Evolutionary conservation across 2,113 vertebrate species (phyloP).

Genomic region (Cebidichthys violaceus): DNA sequence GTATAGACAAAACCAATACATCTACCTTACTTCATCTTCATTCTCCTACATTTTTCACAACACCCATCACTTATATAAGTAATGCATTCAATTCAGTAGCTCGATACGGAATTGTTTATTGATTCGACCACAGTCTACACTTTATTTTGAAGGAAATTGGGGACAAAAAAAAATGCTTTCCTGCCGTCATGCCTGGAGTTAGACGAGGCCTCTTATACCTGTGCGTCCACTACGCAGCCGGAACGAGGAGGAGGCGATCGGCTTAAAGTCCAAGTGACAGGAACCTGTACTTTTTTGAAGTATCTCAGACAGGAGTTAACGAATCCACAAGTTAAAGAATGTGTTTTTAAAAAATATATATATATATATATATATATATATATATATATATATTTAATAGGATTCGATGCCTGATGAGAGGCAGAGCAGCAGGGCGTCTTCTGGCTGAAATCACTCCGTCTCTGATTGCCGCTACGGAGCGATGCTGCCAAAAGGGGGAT

Average conservation of each 20-base stretch:
- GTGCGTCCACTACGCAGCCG: no score
- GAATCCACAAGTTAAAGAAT: slow-evolving; percentile 13
- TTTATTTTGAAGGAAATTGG: no score
- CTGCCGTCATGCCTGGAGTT: no score
- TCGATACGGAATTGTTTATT: background rate
- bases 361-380: no score
- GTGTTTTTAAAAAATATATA: no score
- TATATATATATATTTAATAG: no score
- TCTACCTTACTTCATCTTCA: slow-evolving; percentile 3
- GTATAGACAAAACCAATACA: no score
- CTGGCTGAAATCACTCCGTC: slow-evolving; percentile 34
- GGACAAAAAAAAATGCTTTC: no score
- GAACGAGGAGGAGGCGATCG: no score
- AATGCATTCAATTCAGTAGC: background rate
- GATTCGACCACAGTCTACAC: background rate
- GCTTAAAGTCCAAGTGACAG: background rate
- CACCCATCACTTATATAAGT: background rate
- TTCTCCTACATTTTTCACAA: background rate
- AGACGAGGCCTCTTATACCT: no score
- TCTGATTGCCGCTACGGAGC: slow-evolving; percentile 47
- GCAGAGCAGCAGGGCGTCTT: slow-evolving; percentile 18
- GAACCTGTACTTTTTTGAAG: background rate
- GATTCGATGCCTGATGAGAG: slow-evolving; percentile 9
- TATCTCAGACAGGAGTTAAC: background rate
- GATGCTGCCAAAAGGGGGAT: slow-evolving; percentile 33